Conservation (phyloP, 1,140 invertebrate species). For the Dryas iulia region DNA sequence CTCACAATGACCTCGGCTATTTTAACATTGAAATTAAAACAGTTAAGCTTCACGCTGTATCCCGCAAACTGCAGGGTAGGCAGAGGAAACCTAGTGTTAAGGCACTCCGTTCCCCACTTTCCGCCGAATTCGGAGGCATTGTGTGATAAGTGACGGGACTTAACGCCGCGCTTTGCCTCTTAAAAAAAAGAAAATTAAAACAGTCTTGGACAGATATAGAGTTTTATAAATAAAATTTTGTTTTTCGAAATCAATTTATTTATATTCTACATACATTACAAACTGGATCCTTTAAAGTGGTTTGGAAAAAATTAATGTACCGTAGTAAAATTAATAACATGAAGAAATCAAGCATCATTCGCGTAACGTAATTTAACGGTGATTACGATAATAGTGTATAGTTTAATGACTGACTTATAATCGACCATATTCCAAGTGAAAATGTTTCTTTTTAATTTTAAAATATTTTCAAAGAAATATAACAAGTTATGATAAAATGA, state of each 20-base stretch:
- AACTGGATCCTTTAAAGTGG: background rate
- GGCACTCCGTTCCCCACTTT: too few species aligned
- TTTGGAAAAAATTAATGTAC: background rate
- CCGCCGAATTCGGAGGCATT: too few species aligned
- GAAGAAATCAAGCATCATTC: constrained; percentile 7
- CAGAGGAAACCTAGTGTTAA: too few species aligned
- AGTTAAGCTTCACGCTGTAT: too few species aligned
- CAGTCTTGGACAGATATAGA: too few species aligned
- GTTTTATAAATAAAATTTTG: background rate
- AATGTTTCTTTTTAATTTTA: background rate
- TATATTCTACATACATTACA: background rate
- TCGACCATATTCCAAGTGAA: background rate
- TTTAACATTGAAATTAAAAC: too few species aligned
- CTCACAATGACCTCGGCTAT: too few species aligned
- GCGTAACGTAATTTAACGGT: constrained; percentile 13
- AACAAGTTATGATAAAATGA: background rate
- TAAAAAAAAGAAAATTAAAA: too few species aligned
- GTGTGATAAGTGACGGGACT: too few species aligned
- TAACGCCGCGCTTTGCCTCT: too few species aligned
- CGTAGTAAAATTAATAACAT: constrained; percentile 8
- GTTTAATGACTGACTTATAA: constrained; percentile 1
- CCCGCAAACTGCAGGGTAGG: too few species aligned
- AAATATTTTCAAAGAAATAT: background rate
- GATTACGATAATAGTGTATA: background rate
- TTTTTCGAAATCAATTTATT: background rate